Evolutionary conservation across 2,797 vertebrate genomes (phyloP).

Genomic region (Pipistrellus kuhlii): DNA sequence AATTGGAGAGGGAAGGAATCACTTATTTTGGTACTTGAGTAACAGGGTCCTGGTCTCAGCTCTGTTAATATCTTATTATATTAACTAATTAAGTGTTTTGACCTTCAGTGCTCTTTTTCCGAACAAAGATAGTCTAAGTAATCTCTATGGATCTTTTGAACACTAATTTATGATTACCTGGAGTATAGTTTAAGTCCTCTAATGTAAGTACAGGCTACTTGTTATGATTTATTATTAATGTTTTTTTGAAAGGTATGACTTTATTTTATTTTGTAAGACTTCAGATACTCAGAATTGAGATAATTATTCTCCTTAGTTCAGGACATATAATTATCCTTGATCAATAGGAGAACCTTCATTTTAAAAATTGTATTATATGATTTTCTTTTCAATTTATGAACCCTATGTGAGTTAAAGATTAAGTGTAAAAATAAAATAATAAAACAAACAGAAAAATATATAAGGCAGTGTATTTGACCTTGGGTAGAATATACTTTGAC

Average conservation of each 20-base stretch:
- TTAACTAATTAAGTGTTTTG: neutral
- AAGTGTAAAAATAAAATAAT: slow-evolving; percentile 10
- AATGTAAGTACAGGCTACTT: neutral
- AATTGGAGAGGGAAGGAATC: neutral
- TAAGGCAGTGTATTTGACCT: neutral
- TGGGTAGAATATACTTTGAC: neutral
- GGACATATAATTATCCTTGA: neutral
- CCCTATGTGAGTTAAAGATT: neutral
- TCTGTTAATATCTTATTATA: neutral
- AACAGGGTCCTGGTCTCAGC: neutral
- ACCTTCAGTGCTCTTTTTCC: neutral
- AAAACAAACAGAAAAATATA: neutral
- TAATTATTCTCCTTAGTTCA: neutral
- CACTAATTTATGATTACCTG: neutral
- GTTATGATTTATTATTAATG: neutral
- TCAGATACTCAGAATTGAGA: neutral
- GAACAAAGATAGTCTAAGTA: neutral
- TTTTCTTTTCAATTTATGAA: neutral
- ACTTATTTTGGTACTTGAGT: neutral
- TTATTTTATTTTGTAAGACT: neutral
- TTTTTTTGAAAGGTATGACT: neutral
- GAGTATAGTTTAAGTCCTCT: neutral
- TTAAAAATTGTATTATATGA: neutral
- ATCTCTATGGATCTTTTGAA: neutral
- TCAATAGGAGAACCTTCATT: neutral